Base-by-base conservation (phyloP, 2,113 vertebrate species). In the Lipophrys pholis region DNA sequence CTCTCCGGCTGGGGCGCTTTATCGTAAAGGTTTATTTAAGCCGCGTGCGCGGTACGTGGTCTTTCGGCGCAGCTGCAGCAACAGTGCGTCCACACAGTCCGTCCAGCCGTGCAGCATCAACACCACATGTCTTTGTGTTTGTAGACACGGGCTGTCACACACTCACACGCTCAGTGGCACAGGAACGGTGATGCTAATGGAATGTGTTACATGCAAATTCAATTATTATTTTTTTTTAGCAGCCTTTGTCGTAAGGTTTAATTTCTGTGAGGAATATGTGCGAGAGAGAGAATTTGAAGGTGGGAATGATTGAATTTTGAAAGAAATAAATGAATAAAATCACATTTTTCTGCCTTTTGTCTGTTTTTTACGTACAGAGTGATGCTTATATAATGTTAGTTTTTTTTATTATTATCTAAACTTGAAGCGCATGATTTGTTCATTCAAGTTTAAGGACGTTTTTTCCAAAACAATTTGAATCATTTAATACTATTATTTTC, bases 311-410 rank as follows among this genome's bases (percentile, higher is more conserved):
- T 80, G 64, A 66, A 73, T 68, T 73, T 74, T 36, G 66, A 36
- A 63, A 82, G 50, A 39, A 91, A 82, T 89, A 87, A 91, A 88
- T 53, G 0, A 53, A 68, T 80, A 66, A 78, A 62, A 78, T 57
- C 50, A 83, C 46, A 6, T 0, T 15, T 53, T 2, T 49, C 9
- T 2, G 8, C 7, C 6, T 35, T 16, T 74, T 45, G 30, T 48
- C 1, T 6, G 45, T 15, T 30, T 2, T 30, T 30, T 30, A 30
- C 21, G 4, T 30, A 30, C 21, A 30, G 21, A 30, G 21, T 30
- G 45, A n/a, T 2, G 14, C 14, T 12, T 6, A 11, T n/a, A 6
- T 14, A 14, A 5, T 46, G 11, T 14, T n/a, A n/a, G n/a, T 14
- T 14, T 46, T 43, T 9, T 43, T 10, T 11, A 43, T 43, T 43